phyloP scores from a whole-genome alignment of 2,888 invertebrate species.

The Congeria kusceri region DNA sequence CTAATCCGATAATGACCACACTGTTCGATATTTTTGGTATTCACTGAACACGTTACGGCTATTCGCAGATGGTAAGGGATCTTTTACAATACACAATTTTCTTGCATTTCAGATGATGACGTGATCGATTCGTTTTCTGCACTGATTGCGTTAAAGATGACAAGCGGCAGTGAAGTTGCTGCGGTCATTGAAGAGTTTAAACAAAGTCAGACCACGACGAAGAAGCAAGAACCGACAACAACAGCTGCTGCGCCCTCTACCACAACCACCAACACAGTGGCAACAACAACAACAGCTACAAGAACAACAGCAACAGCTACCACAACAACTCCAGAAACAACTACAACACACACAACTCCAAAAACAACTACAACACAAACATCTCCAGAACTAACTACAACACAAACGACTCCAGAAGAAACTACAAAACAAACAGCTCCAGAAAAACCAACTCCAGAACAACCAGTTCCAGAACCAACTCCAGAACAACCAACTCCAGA shows the following conservation, averaged over 20 bases:
- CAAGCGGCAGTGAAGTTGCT: conserved; percentile 30
- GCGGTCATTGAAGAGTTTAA: conserved; percentile 23
- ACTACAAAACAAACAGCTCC: neutral
- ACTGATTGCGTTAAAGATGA: conserved; percentile 40
- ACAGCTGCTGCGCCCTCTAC: too few relatives aligned
- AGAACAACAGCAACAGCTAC: neutral
- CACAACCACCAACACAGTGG: too few relatives aligned
- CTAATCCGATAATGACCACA: too few relatives aligned
- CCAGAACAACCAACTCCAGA: too few relatives aligned
- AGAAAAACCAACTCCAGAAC: neutral
- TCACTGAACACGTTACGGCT: too few relatives aligned
- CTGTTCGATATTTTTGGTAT: too few relatives aligned
- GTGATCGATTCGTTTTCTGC: conserved; percentile 25
- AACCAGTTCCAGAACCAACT: neutral
- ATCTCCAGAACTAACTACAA: neutral
- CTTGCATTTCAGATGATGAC: conserved; percentile 24
- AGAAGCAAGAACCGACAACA: too few relatives aligned
- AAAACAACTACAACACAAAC: neutral
- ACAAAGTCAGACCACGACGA: neutral
- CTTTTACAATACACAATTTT: too few relatives aligned
- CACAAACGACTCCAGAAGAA: neutral
- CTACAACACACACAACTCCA: neutral
- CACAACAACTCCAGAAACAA: neutral
- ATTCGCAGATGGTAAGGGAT: too few relatives aligned
- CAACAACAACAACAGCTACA: neutral